These are phyloP conservation scores for Oscheius sp. DNA, from an alignment of 1,140 invertebrate genomes.

Conservation along the genomic window DNA sequence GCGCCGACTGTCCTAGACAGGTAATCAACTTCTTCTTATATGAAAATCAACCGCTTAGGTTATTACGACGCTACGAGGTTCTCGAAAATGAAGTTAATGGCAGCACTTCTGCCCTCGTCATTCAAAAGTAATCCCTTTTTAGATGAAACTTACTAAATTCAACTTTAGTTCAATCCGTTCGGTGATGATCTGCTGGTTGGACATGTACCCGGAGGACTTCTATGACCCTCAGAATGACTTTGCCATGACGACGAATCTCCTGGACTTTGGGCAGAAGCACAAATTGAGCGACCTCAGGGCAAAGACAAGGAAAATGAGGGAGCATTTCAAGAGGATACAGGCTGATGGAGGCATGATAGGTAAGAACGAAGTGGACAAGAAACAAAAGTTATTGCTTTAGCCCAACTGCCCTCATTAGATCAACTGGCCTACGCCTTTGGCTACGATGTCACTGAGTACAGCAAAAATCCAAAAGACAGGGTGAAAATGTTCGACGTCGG, in stretches of 20 bases:
- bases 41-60: background rate
- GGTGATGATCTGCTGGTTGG: conserved; percentile 88
- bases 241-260: conserved; percentile 38
- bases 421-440: conserved; percentile 56
- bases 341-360: conserved; percentile 47
- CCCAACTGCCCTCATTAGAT: conserved; percentile 60
- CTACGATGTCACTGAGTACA: conserved; percentile 48
- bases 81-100: conserved; percentile 43
- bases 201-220: conserved; percentile 94
- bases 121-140: conserved; percentile 46
- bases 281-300: conserved; percentile 76
- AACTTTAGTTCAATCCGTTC: conserved; percentile 70
- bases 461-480: conserved; percentile 44
- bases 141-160: background rate
- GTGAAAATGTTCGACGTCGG: conserved; percentile 60
- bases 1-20: conserved; percentile 74
- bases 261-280: conserved; percentile 51
- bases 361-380: conserved; percentile 63
- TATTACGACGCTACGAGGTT: conserved; percentile 72
- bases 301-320: conserved; percentile 77
- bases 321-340: conserved; percentile 66
- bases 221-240: conserved; percentile 78
- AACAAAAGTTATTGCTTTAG: conserved; percentile 45
- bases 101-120: conserved; percentile 37
- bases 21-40: too few relatives aligned